Evolutionary conservation across 2,888 invertebrate species (phyloP).

Genomic region (Gasteruption jaculator): DNA sequence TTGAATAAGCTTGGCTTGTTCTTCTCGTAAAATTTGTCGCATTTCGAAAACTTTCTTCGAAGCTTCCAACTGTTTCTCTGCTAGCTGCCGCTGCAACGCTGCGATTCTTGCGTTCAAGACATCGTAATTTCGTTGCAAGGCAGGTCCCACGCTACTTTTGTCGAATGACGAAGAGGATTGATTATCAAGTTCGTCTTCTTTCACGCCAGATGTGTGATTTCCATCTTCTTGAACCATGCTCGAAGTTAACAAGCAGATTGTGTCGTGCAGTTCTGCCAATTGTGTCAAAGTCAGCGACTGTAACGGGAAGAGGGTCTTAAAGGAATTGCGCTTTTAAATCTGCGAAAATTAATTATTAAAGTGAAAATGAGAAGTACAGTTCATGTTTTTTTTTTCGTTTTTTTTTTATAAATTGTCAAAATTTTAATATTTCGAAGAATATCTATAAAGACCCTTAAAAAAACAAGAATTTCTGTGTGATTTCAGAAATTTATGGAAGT

Average conservation of each 20-base stretch:
- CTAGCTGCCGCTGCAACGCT: conserved; percentile 39
- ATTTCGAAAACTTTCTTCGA: conserved; percentile 33
- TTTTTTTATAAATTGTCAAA: too few relatives aligned
- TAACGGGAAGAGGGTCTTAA: too few relatives aligned
- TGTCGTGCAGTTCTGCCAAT: conserved; percentile 42
- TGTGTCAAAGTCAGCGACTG: conserved; percentile 40
- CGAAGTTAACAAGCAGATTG: conserved; percentile 37
- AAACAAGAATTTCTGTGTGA: too few relatives aligned
- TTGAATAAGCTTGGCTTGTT: conserved; percentile 35
- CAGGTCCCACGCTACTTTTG: neutral
- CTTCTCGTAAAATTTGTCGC: conserved; percentile 31
- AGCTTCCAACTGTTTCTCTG: conserved; percentile 37
- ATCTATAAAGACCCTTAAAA: too few relatives aligned
- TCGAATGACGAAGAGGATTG: neutral
- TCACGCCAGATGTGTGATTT: conserved; percentile 2
- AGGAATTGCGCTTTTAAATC: conserved; percentile 5
- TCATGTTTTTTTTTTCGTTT: too few relatives aligned
- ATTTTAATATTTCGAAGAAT: too few relatives aligned
- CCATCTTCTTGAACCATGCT: conserved; percentile 31
- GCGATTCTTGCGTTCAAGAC: conserved; percentile 36
- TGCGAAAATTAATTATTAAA: neutral
- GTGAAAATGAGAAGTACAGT: neutral
- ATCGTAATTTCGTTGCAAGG: conserved; percentile 28
- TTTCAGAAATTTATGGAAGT: too few relatives aligned
- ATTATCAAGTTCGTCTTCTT: conserved; percentile 4